Evolutionary conservation across 2,797 vertebrate species (phyloP).

Genomic region (Enteromius viviparus): DNA sequence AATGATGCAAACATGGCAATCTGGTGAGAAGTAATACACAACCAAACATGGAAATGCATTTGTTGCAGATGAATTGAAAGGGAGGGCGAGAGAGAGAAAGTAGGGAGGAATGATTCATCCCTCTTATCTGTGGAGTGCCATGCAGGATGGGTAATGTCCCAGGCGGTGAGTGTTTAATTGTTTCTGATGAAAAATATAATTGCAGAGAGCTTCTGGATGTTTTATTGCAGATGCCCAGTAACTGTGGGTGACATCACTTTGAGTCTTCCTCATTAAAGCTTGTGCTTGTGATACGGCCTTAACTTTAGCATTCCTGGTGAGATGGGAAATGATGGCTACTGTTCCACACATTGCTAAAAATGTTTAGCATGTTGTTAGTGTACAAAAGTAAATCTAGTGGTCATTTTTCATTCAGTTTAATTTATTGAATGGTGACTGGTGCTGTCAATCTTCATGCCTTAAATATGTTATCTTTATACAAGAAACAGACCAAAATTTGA

Average conservation of each 20-base stretch:
- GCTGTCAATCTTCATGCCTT: not conserved
- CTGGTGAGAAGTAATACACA: slow-evolving; percentile 75
- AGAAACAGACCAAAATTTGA: not conserved
- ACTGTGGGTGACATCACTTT: slow-evolving; percentile 19
- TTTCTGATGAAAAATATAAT: slow-evolving; percentile 76
- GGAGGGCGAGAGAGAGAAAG: slow-evolving; percentile 41
- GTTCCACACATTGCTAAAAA: not conserved
- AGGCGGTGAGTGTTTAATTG: slow-evolving; percentile 55
- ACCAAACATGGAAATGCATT: slow-evolving; percentile 75
- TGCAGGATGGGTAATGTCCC: slow-evolving; percentile 59
- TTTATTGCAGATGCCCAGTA: slow-evolving; percentile 48
- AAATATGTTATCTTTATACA: not conserved
- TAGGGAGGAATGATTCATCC: slow-evolving; percentile 66
- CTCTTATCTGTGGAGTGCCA: slow-evolving; percentile 79
- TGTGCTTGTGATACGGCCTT: not conserved
- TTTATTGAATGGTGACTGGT: not conserved
- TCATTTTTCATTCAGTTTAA: not conserved
- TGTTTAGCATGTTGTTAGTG: not conserved
- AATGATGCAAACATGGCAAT: slow-evolving; percentile 74
- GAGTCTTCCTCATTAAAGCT: slow-evolving; percentile 22
- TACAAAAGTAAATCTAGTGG: not conserved
- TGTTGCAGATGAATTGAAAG: slow-evolving; percentile 71
- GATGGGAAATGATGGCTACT: slow-evolving; percentile 1
- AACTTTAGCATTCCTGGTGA: slow-evolving; percentile 8
- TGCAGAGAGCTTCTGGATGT: slow-evolving; percentile 63